Evolutionary conservation across 2,888 invertebrate genomes (phyloP), one percentile per base, ranked within the genome.

Genomic region (Cheilosia impressa): DNA sequence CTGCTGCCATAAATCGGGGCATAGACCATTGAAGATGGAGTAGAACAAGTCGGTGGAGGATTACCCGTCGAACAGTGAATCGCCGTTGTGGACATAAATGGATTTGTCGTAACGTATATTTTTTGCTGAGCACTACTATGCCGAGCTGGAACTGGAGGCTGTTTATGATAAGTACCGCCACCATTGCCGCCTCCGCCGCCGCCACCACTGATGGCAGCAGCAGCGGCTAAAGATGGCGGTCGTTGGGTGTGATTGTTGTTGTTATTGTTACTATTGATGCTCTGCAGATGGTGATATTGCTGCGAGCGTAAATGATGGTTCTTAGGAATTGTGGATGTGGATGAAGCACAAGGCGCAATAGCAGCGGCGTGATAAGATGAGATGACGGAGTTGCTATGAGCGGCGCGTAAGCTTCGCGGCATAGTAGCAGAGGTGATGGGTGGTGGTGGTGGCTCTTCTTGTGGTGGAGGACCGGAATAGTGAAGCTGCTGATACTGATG

Each of bases 81-180:
- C 22, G 92, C 90, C 15, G 92, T 92, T 34, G 92, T 91, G 82
- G 92, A 92, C 88, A 92, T 91, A 82, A 92, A 92, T 71, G 92
- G 92, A 90, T 92, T 92, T 81, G 92, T 92, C n/a, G 92, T 91
- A 65, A 92, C 92, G 88, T 92, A 91, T 87, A 92, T 92, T 89
- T 92, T 92, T 88, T 92, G 92, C 85, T 92, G 92, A 65, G 91
- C 91, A 88, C 91, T 92, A 66, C 92, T 91, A 88, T 92, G 92
- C 13, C 91, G 91, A 66, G 91, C 89, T 38, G 91, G 91, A 80
- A 91, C 89, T 7, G 91, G 92, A 43, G 91, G 91, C 77, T 91
- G 91, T 10, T 91, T 90, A 19, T 89, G 88, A 45, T 85, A 87
- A 43, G 87, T 69, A 52, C 60, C 81, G 80, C 82, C 72, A 24